Conservation (phyloP, 2,888 invertebrate species). For the Diarsia rubi region DNA sequence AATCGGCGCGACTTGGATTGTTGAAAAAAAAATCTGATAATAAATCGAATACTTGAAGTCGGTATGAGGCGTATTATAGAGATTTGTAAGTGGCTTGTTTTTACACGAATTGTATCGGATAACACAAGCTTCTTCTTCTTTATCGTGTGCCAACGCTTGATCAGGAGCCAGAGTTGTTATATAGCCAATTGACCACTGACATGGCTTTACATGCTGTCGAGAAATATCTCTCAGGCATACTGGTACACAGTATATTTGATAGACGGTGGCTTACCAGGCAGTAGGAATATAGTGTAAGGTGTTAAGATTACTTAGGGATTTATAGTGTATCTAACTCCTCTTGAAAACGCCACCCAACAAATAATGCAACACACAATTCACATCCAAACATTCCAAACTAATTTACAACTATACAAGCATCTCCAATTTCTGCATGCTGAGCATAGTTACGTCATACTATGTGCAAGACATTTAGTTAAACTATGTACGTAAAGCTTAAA, state of each 20-base stretch:
- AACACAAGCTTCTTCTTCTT: too few species aligned
- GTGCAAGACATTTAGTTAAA: conserved; percentile 30
- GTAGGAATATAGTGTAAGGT: background rate
- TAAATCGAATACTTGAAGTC: conserved; percentile 15
- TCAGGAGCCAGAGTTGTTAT: too few species aligned
- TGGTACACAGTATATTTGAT: background rate
- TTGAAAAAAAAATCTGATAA: conserved; percentile 24
- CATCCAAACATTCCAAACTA: conserved; percentile 26
- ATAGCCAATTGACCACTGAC: too few species aligned
- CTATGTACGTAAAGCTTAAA: conserved; percentile 20
- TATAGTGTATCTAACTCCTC: background rate
- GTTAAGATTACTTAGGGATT: background rate
- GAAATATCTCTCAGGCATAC: too few species aligned
- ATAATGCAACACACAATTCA: conserved; percentile 13
- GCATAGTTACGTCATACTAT: conserved; percentile 26
- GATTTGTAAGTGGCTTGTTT: background rate
- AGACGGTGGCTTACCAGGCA: background rate
- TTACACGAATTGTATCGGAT: background rate
- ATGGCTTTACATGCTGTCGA: too few species aligned
- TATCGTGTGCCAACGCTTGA: too few species aligned
- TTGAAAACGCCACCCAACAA: background rate
- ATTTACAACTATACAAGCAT: conserved; percentile 27
- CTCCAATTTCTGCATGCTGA: conserved; percentile 5
- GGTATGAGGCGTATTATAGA: background rate
- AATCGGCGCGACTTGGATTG: conserved; percentile 31